Conservation (phyloP, 2,888 invertebrate species). For the Spatulosminthurus flaviceps region DNA sequence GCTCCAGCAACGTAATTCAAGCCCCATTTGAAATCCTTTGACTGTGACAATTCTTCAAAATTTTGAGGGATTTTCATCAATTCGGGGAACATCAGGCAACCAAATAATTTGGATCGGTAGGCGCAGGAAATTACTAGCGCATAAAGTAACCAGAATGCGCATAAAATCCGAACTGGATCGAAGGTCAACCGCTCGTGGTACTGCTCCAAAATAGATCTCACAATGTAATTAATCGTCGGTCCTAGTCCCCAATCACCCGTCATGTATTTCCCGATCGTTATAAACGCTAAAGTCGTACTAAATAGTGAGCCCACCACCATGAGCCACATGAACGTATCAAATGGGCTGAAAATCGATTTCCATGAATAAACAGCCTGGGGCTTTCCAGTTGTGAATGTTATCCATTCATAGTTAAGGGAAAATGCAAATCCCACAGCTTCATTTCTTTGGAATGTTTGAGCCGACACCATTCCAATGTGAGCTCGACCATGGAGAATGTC, state of each 20-base stretch:
- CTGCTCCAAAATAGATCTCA: neutral
- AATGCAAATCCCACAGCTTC: conserved; percentile 51
- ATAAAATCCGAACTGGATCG: neutral
- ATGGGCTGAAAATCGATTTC: conserved; percentile 54
- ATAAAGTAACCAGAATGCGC: conserved; percentile 54
- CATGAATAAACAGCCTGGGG: conserved; percentile 51
- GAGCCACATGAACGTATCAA: conserved; percentile 51
- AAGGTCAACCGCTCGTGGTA: neutral
- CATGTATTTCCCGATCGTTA: neutral
- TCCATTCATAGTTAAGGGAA: conserved; percentile 56
- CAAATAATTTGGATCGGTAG: conserved; percentile 55
- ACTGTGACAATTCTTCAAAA: conserved; percentile 54
- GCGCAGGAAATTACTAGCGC: conserved; percentile 52
- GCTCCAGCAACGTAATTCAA: conserved; percentile 54
- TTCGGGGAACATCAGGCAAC: conserved; percentile 56
- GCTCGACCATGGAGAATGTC: conserved; percentile 51
- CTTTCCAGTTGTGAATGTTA: conserved; percentile 56
- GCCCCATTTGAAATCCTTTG: conserved; percentile 47
- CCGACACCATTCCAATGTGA: conserved; percentile 56
- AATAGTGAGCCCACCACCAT: conserved; percentile 9
- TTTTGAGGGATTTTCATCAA: conserved; percentile 50
- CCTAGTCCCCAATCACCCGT: neutral
- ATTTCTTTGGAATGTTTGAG: conserved; percentile 45
- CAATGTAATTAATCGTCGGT: neutral
- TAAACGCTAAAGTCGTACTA: neutral